A percentile compares a stretch with the other conserved stretches of the same genome.
Conservation (phyloP, 2,888 invertebrate species). For the Brachypalpus laphriformis region DNA sequence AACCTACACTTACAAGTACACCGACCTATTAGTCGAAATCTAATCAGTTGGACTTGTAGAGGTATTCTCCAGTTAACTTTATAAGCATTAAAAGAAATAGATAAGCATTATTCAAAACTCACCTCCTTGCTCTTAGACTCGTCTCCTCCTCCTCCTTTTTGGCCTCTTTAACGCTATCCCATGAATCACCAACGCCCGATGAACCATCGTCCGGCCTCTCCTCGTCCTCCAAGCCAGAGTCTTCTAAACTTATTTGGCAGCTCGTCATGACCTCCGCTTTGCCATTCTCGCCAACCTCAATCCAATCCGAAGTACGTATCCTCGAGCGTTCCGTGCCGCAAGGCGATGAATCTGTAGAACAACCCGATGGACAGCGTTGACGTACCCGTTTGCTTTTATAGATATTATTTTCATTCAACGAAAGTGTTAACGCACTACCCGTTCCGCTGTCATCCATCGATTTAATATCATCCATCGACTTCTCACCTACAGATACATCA, state of each 20-base stretch:
- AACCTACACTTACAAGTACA: no score
- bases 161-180: constrained; percentile 83
- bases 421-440: constrained; percentile 56
- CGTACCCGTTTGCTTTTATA: constrained; percentile 73
- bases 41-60: no score
- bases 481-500: constrained; percentile 33
- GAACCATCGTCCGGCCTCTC: constrained; percentile 83
- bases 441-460: constrained; percentile 68
- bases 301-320: constrained; percentile 84
- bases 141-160: constrained; percentile 77
- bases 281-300: constrained; percentile 84
- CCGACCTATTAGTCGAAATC: no score
- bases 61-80: no score
- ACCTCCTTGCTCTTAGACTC: constrained; percentile 52
- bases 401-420: constrained; percentile 29
- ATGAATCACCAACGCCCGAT: constrained; percentile 83
- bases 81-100: no score
- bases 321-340: constrained; percentile 82
- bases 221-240: constrained; percentile 83
- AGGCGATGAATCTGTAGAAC: constrained; percentile 82
- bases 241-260: constrained; percentile 85
- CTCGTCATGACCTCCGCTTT: constrained; percentile 84
- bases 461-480: constrained; percentile 53
- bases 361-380: constrained; percentile 82
- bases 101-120: constrained; percentile 1